Base-by-base conservation (phyloP, 2,888 invertebrate genomes). In the Tridacna crocea region DNA sequence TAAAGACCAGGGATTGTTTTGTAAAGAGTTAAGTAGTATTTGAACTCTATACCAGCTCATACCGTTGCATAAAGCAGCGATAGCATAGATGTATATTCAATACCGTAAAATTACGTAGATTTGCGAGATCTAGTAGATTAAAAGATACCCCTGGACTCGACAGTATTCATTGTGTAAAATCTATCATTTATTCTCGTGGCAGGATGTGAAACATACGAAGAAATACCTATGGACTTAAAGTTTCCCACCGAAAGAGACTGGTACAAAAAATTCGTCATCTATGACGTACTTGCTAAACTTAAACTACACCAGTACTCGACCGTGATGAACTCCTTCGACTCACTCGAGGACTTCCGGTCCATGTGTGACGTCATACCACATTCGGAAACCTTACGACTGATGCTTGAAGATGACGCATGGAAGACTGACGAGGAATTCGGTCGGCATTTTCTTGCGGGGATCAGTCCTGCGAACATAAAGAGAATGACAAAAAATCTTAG, bases 351-450 rank as follows among this genome's bases (percentile, higher is more conserved):
- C 48, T 87, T 82, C 75, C 79, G 80, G 58, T 77, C 79, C 8
- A 72, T 85, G 79, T 58, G 75, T 13, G 68, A 72, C 4, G 82
- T 85, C 15, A 63, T 80, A 36, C 80, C 78, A 4, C 19, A 58
- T 11, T 79, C 85, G 0, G 80, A 85, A 72, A 80, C 78, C n/a
- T 46, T 66, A 36, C 47, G 55, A 12, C 72, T 72, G 11, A 82
- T 85, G 15, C 75, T 47, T 70, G 79, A 81, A 17, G 72, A 84
- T 47, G 86, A 82, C 58, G 72, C 66, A 6, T 87, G 87, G 87
- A 66, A 70, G 27, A 77, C 76, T 19, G 87, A 87, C 65, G 84
- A 82, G 63, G 87, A 87, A 63, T 87, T 79, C 75, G 87, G 87
- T 12, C 72, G 87, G 36, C 72, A 82, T 48, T 77, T 82, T 51